A percentile compares a stretch with the other conserved stretches of the same genome.
Conservation (phyloP, 2,797 vertebrate genomes). For the Lates japonicus region DNA sequence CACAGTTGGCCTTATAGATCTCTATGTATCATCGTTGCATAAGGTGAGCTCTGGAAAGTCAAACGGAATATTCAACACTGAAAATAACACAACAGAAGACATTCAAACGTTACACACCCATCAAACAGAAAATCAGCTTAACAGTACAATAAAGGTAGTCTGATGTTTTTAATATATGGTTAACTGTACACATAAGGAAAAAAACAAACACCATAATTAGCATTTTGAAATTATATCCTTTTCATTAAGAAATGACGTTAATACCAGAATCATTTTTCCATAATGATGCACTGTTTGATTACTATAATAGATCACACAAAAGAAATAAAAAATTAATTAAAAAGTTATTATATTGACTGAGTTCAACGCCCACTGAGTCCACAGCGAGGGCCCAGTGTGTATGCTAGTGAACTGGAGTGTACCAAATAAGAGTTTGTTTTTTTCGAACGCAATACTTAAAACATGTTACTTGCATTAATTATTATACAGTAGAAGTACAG, state of each 20-base stretch:
- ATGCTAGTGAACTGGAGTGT: constrained; percentile 83
- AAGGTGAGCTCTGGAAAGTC: constrained; percentile 45
- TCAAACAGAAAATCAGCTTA: constrained; percentile 85
- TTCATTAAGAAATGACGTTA: constrained; percentile 99
- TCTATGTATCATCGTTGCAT: constrained; percentile 56
- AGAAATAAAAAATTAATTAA: constrained; percentile 88
- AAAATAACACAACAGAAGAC: constrained; percentile 89
- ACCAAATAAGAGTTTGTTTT: constrained; percentile 86
- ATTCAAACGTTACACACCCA: constrained; percentile 65
- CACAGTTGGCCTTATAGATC: constrained; percentile 72
- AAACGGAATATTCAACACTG: constrained; percentile 71
- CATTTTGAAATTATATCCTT: constrained; percentile 97
- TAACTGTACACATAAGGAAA: constrained; percentile 93
- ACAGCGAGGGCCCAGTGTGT: constrained; percentile 77
- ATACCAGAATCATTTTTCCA: constrained; percentile 94
- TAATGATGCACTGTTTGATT: constrained; percentile 87
- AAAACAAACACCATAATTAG: constrained; percentile 93
- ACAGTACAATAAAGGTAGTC: constrained; percentile 85
- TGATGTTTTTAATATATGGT: constrained; percentile 96
- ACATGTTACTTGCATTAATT: constrained; percentile 88
- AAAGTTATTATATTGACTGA: constrained; percentile 88
- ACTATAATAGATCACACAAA: constrained; percentile 91
- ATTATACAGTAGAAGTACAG: constrained; percentile 88
- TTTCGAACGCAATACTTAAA: constrained; percentile 88
- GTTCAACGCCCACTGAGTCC: constrained; percentile 77